Conservation (phyloP, 2,797 vertebrate species). For the Ptychadena robeensis region DNA sequence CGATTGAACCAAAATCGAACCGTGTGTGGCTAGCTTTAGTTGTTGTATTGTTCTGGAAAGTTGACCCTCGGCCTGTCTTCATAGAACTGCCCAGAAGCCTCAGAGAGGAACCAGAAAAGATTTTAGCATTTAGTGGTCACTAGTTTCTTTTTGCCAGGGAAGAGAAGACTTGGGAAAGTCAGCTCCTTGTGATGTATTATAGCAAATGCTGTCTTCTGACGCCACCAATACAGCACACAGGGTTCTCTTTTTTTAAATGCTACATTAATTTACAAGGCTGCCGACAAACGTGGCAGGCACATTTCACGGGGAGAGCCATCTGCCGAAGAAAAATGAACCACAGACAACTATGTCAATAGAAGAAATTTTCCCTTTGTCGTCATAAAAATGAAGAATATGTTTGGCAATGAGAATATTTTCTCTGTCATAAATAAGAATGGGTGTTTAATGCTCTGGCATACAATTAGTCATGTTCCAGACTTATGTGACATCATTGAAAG, state of each 20-base stretch:
- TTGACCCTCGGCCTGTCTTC: not conserved
- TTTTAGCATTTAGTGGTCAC: too few relatives aligned
- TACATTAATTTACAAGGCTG: constrained; percentile 45
- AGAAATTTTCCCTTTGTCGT: constrained; percentile 43
- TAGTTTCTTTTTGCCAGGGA: not conserved
- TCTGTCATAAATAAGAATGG: constrained; percentile 36
- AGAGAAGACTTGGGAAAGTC: not conserved
- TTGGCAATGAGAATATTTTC: constrained; percentile 35
- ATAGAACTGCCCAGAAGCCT: not conserved
- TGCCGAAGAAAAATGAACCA: constrained; percentile 43
- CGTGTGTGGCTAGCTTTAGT: too few relatives aligned
- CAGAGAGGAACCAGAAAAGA: not conserved
- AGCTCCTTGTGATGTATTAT: constrained; percentile 35
- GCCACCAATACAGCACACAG: constrained; percentile 18
- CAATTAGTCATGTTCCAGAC: constrained; percentile 52
- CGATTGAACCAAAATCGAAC: too few relatives aligned
- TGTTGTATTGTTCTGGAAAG: not conserved
- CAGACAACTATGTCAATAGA: constrained; percentile 33
- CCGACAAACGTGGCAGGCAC: constrained; percentile 42
- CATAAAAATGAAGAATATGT: constrained; percentile 36
- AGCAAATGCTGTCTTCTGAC: constrained; percentile 42
- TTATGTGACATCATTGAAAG: constrained; percentile 30
- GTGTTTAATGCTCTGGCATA: constrained; percentile 23
- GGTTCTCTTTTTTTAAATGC: constrained; percentile 23
- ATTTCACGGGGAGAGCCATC: constrained; percentile 49